Base-by-base conservation (phyloP, 2,113 vertebrate species). In the Corythoichthys intestinalis region DNA sequence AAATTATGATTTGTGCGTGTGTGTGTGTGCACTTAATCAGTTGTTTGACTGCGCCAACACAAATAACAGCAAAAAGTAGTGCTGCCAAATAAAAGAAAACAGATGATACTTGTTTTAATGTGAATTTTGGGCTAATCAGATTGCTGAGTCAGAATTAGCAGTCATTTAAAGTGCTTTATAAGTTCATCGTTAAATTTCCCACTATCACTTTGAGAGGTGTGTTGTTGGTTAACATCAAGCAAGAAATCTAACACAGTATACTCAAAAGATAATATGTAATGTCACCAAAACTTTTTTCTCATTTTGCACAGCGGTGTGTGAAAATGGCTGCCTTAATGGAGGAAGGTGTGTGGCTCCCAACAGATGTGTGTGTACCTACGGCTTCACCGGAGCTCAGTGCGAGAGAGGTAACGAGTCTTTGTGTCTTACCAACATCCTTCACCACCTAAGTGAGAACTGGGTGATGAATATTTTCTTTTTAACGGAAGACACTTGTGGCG, bases 351-450 rank as follows among this genome's bases (percentile, higher is more conserved):
- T 99, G 14, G 96, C 95, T 58, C 96, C 97, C 0, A 99, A 99
- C 82, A 91, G 96, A 80, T 99, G 97, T 47, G 95, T 97, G 0
- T 99, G 97, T 79, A 97, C 95, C 0, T 99, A 99, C 0, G 97
- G 97, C 85, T 99, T 99, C 71, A 99, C 97, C 3, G 97, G 97
- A 67, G 93, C 96, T 35, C 97, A 98, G 92, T 99, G 97, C 69
- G 97, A 99, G 91, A 92, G 96, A 97, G 97, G 97, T 99, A 94
- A 89, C 4, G 67, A 35, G 44, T 17, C 53, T 57, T 3, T 39
- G 71, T 76, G 9, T 71, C 57, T 75, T 60, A 64, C 75, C 75
- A 41, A 59, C 69, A 56, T 56, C 74, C 41, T 48, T 67, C 6
- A 44, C 66, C 70, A n/a, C 39, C 73, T 39, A 4, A 69, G 61